A percentile compares a stretch with the other conserved stretches of the same genome.
Conservation (phyloP, 1,140 invertebrate species). For the Phortica variegata region DNA sequence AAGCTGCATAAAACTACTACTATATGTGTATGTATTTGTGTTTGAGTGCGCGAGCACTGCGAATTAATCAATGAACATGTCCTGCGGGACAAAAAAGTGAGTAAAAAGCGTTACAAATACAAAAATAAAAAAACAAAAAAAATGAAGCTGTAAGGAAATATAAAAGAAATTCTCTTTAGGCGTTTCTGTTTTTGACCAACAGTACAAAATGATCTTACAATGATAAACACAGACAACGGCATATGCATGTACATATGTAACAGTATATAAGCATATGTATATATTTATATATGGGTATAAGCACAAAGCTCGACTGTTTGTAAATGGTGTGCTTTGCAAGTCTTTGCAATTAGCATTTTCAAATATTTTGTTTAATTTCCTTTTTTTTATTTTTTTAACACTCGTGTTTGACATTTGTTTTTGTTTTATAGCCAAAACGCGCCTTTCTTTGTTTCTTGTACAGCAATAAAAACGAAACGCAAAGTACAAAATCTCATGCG, state of each 20-base stretch:
- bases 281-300: no score
- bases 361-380: conserved; percentile 30
- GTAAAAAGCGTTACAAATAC: no score
- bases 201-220: no score
- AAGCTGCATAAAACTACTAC: conserved; percentile 15
- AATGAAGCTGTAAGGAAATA: no score
- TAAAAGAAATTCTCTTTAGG: no score
- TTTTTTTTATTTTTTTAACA: conserved; percentile 19
- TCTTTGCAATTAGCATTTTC: conserved; percentile 41
- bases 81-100: conserved; percentile 37
- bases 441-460: conserved; percentile 26
- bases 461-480: conserved; percentile 35
- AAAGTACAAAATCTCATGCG: conserved; percentile 2
- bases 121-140: no score
- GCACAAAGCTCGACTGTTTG: no score
- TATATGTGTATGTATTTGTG: conserved; percentile 23
- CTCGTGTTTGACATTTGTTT: conserved; percentile 17
- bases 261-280: no score
- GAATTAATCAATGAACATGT: conserved; percentile 50
- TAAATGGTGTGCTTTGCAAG: no score
- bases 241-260: no score
- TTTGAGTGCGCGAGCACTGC: conserved; percentile 30
- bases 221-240: no score
- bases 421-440: conserved; percentile 38
- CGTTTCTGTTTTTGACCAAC: no score